Base-by-base conservation (phyloP, 2,113 vertebrate genomes). In the Sorex fumeus region DNA sequence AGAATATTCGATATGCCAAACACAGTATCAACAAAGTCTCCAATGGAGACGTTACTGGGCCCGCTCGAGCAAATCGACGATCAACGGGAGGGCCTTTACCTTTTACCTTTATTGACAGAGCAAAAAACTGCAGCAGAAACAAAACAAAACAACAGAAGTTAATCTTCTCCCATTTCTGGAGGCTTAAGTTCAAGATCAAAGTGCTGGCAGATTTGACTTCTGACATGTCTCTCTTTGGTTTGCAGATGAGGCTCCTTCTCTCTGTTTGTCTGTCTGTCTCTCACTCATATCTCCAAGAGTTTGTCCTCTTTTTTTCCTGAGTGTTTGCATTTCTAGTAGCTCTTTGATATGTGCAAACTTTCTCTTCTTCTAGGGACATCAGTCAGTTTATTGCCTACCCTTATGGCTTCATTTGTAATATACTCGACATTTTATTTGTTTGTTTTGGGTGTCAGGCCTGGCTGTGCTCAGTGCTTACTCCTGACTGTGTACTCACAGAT, bases 121-220 rank as follows among this genome's bases (percentile, higher is more conserved):
- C 45, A 47, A 50, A 60, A 60, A 60, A 19, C 18, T 60, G 18
- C 57, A 60, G 30, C 50, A 28, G 8, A 27, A 66, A 66, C 43
- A 30, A 28, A 82, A 50, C 69, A 15, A 74, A 75, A 66, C 7
- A 84, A 69, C n/a, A 81, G 43, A 70, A 25, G 36, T 66, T 6
- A 47, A 36, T 94, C 70, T 84, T 70, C 50, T 91, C n/a, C 19
- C 2, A 75, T 12, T 67, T 91, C 43, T 84, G 62, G 36, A 87
- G 45, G 19, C 30, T 83, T 11, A 71, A 69, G 69, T 45, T 21
- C 25, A 57, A 92, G 32, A 16, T 78, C n/a, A 71, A 78, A 69
- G 34, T 36, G 5, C 76, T 23, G 3, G 23, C 19, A 84, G 28
- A 47, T 28, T 89, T 87, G 28, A 34, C 64, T 91, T 83, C 71